Conservation (phyloP, 2,888 invertebrate species). For the Lagria hirta region DNA sequence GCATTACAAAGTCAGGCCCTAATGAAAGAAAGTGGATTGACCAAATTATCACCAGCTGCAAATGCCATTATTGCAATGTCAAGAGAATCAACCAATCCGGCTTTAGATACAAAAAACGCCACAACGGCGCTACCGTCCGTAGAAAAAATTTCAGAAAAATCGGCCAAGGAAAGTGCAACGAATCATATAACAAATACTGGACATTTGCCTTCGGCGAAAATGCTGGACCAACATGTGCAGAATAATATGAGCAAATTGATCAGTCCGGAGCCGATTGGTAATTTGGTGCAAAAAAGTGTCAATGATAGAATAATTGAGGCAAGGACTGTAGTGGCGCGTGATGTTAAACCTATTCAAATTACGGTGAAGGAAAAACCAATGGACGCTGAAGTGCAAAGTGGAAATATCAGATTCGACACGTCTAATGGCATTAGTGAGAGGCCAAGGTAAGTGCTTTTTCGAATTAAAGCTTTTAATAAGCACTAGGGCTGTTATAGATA, state of each 20-base stretch:
- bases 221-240: slow-evolving; percentile 42
- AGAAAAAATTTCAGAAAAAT: slow-evolving; percentile 18
- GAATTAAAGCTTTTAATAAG: too few relatives aligned
- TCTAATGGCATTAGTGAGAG: slow-evolving; percentile 47
- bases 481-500: too few relatives aligned
- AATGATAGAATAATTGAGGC: slow-evolving; percentile 47
- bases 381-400: slow-evolving; percentile 52
- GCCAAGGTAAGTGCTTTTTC: slow-evolving; percentile 47
- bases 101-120: slow-evolving; percentile 35
- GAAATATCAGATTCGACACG: slow-evolving; percentile 48
- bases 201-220: slow-evolving; percentile 35
- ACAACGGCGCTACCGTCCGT: slow-evolving; percentile 36
- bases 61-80: slow-evolving; percentile 36
- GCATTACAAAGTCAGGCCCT: slow-evolving; percentile 51
- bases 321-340: slow-evolving; percentile 48
- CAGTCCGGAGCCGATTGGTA: slow-evolving; percentile 28
- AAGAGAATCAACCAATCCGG: slow-evolving; percentile 31
- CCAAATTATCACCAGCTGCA: slow-evolving; percentile 38
- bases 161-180: slow-evolving; percentile 9
- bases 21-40: slow-evolving; percentile 47
- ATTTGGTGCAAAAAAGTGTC: slow-evolving; percentile 37
- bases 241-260: slow-evolving; percentile 44
- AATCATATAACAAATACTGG: slow-evolving; percentile 39
- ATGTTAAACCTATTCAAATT: slow-evolving; percentile 52
- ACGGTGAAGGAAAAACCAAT: slow-evolving; percentile 51